Base-by-base conservation (phyloP, 2,888 invertebrate species). In the Resseliella maxima region DNA sequence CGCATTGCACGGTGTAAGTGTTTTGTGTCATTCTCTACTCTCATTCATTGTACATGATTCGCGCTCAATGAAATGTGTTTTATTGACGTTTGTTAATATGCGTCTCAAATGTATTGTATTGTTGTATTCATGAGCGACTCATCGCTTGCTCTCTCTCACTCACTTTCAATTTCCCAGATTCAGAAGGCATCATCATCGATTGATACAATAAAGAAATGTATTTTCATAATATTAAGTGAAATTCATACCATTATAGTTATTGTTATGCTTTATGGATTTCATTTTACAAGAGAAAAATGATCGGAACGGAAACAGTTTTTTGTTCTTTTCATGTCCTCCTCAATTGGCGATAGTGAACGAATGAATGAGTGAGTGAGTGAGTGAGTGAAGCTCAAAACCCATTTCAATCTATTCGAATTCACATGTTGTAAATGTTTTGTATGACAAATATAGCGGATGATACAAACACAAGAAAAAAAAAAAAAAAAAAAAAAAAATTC, bases 191-290 rank as follows among this genome's bases (percentile, higher is more conserved):
- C 83, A 83, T 83, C 83, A 83, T 83, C 83, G 38, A 36, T 83
- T 38, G 83, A 83, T 83, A 83, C 38, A 36, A 83, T 83, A 85
- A 38, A n/a, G 85, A 85, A 85, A 45, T 85, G 41, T 85, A 85
- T 85, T 85, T 85, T 46, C 85, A 85, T 85, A 85, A 85, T 85
- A 45, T 45, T 85, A 85, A 85, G 85, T 85, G 85, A 85, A 85
- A 85, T 85, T 46, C 38, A 85, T 85, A 85, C 45, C 85, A 45
- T 27, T 85, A 85, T 41, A 85, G 31, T 41, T 85, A 85, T 85
- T 85, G 41, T 85, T 85, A 85, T 85, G 31, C 45, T 85, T 83
- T 83, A 83, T 83, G 83, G 83, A 38, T 83, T 83, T 83, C 83
- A 83, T 83, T 83, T 83, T 83, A 38, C 83, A 83, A 83, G 24